These are phyloP conservation scores for Nasonia longicornis DNA, from an alignment of 1,140 invertebrate genomes.

Conservation along the genomic window DNA sequence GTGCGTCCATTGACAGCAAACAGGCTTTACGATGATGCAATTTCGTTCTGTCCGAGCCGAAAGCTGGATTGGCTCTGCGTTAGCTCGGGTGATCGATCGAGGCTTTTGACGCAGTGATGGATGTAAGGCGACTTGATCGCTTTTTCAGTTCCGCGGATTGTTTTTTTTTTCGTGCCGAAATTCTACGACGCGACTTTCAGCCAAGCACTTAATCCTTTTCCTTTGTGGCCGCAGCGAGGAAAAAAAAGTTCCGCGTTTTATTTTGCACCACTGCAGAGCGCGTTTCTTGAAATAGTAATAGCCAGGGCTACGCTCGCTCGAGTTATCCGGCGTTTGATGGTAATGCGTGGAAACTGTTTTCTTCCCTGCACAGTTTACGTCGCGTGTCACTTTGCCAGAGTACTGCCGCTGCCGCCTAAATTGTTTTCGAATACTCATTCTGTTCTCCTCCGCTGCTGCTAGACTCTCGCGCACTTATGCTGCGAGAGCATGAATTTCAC, in stretches of 20 bases:
- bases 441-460: background rate
- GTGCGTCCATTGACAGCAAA: background rate
- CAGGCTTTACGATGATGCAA: background rate
- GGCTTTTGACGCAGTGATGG: no score
- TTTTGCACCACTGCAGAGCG: background rate
- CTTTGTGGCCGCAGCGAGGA: no score
- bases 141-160: background rate
- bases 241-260: background rate
- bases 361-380: background rate
- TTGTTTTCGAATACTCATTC: slow-evolving; percentile 7
- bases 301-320: background rate
- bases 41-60: background rate
- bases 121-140: background rate
- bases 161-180: no score
- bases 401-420: background rate
- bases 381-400: background rate
- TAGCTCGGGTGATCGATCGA: background rate
- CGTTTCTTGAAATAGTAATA: slow-evolving; percentile 22
- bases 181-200: no score
- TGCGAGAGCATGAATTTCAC: background rate
- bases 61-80: background rate
- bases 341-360: background rate
- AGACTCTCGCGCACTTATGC: background rate
- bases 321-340: slow-evolving; percentile 8
- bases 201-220: no score